Evolutionary conservation across 53 echinoderm and acorn worm genomes (phyloP).

Genomic region (Zoroaster sp.): DNA sequence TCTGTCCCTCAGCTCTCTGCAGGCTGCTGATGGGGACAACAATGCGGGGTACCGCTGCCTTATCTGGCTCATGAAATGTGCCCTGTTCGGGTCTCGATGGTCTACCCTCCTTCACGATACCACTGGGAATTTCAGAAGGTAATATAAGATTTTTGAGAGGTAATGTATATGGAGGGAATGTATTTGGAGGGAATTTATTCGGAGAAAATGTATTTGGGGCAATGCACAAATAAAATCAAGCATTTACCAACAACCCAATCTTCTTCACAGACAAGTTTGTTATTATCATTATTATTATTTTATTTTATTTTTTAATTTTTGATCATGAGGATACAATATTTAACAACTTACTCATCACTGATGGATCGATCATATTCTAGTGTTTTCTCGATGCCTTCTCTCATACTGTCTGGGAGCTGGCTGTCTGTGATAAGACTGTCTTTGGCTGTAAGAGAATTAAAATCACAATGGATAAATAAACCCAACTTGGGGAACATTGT

Average conservation of each 20-base stretch:
- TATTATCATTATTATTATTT: too few relatives aligned
- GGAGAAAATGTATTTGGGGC: too few relatives aligned
- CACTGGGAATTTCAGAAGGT: not conserved
- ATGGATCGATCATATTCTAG: constrained; percentile 78
- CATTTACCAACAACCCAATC: too few relatives aligned
- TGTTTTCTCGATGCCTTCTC: constrained; percentile 96
- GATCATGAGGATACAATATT: not conserved
- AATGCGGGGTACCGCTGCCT: constrained; percentile 8
- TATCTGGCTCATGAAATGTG: not conserved
- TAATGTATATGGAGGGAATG: not conserved
- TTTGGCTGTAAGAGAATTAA: constrained; percentile 64
- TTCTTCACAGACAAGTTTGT: too few relatives aligned
- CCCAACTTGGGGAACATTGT: too few relatives aligned
- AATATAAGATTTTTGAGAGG: not conserved
- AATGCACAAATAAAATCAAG: too few relatives aligned
- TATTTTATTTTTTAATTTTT: too few relatives aligned
- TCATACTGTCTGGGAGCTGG: constrained; percentile 95
- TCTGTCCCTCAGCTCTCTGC: constrained; percentile 61
- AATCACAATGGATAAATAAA: not conserved
- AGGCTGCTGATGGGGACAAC: constrained; percentile 1
- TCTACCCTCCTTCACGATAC: constrained; percentile 38
- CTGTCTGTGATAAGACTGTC: constrained; percentile 84
- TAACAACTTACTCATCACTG: constrained; percentile 53
- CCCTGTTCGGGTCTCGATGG: constrained; percentile 9
- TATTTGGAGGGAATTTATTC: not conserved